These are phyloP conservation scores for Xestia ashworthii DNA, from an alignment of 2,888 invertebrate species.

Conservation along the genomic window DNA sequence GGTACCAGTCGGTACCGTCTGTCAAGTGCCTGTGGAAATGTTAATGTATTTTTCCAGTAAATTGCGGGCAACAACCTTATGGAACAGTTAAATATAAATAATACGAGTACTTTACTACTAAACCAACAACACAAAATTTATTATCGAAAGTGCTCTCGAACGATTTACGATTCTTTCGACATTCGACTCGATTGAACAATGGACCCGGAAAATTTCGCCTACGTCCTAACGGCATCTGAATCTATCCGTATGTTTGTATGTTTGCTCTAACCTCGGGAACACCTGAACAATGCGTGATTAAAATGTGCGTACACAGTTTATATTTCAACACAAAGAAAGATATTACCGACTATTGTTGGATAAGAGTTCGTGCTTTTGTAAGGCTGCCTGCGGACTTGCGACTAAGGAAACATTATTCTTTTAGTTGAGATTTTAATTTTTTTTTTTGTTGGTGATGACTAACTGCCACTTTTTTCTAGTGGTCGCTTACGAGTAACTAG, in stretches of 20 bases:
- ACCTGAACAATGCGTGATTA: slow-evolving; percentile 83
- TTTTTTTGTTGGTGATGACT: background rate
- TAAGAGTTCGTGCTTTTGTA: slow-evolving; percentile 66
- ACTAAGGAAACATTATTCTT: background rate
- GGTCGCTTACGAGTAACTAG: background rate
- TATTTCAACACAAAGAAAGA: slow-evolving; percentile 84
- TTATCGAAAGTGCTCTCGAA: slow-evolving; percentile 56
- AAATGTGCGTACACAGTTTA: slow-evolving; percentile 81
- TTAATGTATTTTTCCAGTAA: background rate
- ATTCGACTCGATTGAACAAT: slow-evolving; percentile 65
- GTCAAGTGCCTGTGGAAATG: background rate
- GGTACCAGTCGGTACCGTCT: background rate
- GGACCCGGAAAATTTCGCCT: slow-evolving; percentile 71
- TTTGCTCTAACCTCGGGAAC: slow-evolving; percentile 65
- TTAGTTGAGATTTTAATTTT: background rate
- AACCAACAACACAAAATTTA: slow-evolving; percentile 35
- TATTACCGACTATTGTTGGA: slow-evolving; percentile 85
- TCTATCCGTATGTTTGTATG: slow-evolving; percentile 66
- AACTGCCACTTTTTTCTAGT: background rate
- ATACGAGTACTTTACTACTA: slow-evolving; percentile 1
- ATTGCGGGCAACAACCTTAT: background rate
- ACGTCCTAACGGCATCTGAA: slow-evolving; percentile 69
- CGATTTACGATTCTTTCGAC: slow-evolving; percentile 60
- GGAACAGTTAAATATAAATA: slow-evolving; percentile 22
- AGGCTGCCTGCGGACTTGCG: slow-evolving; percentile 59